Evolutionary conservation across 2,113 vertebrate species (phyloP).

Genomic region (Zosterops pallidus): DNA sequence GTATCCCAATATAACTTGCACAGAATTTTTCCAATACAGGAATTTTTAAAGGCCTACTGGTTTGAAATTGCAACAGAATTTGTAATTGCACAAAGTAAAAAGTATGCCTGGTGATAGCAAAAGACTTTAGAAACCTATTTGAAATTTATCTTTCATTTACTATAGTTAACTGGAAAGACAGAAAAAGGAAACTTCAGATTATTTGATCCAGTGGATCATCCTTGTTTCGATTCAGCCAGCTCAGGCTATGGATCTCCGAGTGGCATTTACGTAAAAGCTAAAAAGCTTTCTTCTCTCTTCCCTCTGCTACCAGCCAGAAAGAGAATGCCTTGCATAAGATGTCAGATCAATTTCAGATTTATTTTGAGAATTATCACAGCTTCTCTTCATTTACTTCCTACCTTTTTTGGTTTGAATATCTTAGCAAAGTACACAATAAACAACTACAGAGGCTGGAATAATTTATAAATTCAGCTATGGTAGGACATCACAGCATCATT

Average conservation of each 20-base stretch:
- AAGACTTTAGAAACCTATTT: background rate
- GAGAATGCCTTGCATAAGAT: background rate
- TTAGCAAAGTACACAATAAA: background rate
- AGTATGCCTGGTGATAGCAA: background rate
- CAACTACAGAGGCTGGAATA: fast-evolving
- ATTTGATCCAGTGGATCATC: background rate
- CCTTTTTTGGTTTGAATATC: background rate
- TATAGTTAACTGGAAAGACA: background rate
- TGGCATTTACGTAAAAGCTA: background rate
- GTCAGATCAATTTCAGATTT: background rate
- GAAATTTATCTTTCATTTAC: background rate
- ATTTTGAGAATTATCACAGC: background rate
- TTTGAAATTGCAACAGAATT: background rate
- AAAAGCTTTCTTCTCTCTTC: background rate
- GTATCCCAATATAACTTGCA: background rate
- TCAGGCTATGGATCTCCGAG: background rate
- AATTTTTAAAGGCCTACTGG: background rate
- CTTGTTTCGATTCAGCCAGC: background rate
- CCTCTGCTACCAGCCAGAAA: background rate
- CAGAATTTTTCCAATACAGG: background rate
- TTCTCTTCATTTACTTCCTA: background rate
- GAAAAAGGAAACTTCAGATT: background rate
- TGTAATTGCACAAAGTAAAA: background rate
- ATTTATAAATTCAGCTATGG: background rate
- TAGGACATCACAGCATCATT: background rate